These are phyloP conservation scores for Bhutanitis thaidina DNA, from an alignment of 2,888 invertebrate species.

Conservation along the genomic window DNA sequence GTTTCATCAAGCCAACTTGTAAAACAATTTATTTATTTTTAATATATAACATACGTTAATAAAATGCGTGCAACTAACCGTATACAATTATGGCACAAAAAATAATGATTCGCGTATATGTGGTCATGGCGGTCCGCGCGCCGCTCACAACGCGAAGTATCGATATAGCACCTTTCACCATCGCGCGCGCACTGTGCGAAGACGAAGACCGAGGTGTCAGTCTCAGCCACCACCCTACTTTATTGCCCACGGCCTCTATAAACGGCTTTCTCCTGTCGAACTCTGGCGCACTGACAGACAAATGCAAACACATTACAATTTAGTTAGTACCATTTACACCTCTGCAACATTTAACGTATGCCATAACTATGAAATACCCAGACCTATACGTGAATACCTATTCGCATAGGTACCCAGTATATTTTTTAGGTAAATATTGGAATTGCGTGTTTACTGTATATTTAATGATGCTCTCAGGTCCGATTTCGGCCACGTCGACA, in stretches of 20 bases:
- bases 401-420: too few relatives aligned
- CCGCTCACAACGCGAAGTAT: constrained; percentile 42
- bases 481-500: too few relatives aligned
- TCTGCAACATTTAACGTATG: neutral
- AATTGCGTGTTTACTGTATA: too few relatives aligned
- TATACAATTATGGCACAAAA: constrained; percentile 64
- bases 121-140: constrained; percentile 52
- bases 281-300: constrained; percentile 30
- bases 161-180: constrained; percentile 74
- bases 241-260: constrained; percentile 54
- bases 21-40: neutral
- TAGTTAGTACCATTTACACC: neutral
- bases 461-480: too few relatives aligned
- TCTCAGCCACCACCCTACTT: constrained; percentile 34
- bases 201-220: constrained; percentile 24
- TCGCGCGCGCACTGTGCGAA: constrained; percentile 62
- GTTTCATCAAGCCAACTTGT: constrained; percentile 17
- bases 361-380: neutral
- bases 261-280: constrained; percentile 66
- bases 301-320: constrained; percentile 5
- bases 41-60: constrained; percentile 22
- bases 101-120: constrained; percentile 58
- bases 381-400: too few relatives aligned
- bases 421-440: too few relatives aligned
- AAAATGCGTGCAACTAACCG: constrained; percentile 52